phyloP scores from a whole-genome alignment of 2,888 invertebrate genomes.

The Cremastinae sp. region DNA sequence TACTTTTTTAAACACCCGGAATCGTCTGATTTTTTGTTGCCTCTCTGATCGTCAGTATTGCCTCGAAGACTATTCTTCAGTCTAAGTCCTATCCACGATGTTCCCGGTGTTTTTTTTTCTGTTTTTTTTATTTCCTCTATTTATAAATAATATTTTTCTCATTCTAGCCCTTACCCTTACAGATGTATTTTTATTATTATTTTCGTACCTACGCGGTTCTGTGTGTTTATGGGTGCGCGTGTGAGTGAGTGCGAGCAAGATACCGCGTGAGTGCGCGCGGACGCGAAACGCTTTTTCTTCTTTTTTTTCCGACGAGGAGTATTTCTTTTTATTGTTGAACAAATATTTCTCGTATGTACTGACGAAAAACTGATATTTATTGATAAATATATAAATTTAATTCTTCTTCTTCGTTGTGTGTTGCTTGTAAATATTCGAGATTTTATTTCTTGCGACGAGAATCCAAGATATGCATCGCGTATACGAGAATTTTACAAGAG shows the following conservation, averaged over 20 bases:
- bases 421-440: conserved; percentile 9
- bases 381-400: neutral
- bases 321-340: conserved; percentile 2
- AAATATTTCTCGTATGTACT: conserved; percentile 28
- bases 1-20: conserved; percentile 22
- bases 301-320: conserved; percentile 6
- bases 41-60: conserved; percentile 53
- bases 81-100: conserved; percentile 27
- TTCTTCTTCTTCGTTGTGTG: conserved; percentile 37
- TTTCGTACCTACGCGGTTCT: conserved; percentile 35
- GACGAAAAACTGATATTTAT: conserved; percentile 34
- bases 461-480: conserved; percentile 12
- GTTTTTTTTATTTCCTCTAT: conserved; percentile 2
- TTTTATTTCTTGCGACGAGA: conserved; percentile 12
- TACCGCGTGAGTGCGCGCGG: neutral
- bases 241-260: neutral
- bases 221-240: conserved; percentile 7
- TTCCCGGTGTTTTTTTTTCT: conserved; percentile 8
- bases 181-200: conserved; percentile 17
- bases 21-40: conserved; percentile 8
- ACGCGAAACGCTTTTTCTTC: neutral
- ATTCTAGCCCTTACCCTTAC: conserved; percentile 14
- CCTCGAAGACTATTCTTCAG: conserved; percentile 25
- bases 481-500: conserved; percentile 16
- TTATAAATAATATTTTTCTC: conserved; percentile 31